Conservation (phyloP, 2,797 vertebrate genomes). For the Microctenopoma lineatum region DNA sequence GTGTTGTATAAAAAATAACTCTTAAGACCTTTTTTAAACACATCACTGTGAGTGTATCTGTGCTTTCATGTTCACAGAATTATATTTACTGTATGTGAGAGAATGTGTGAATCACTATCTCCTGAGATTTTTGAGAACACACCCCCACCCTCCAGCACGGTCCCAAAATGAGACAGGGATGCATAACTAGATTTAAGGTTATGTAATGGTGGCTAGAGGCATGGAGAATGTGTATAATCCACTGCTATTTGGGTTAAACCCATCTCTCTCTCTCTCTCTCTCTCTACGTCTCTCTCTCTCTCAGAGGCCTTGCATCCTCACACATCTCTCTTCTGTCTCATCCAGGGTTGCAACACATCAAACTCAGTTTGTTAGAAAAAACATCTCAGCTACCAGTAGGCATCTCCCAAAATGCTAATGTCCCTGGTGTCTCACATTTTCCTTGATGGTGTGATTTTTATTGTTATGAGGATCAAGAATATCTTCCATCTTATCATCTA, state of each 20-base stretch:
- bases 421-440: slow-evolving; percentile 36
- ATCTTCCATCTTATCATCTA: slow-evolving; percentile 29
- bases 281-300: slow-evolving; percentile 48
- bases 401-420: slow-evolving; percentile 9
- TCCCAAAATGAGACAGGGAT: slow-evolving; percentile 74
- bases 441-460: slow-evolving; percentile 36
- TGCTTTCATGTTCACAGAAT: slow-evolving; percentile 28
- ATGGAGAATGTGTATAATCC: slow-evolving; percentile 79
- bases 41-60: slow-evolving; percentile 14
- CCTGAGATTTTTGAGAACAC: slow-evolving; percentile 54
- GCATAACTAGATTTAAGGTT: slow-evolving; percentile 83
- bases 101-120: slow-evolving; percentile 44
- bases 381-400: slow-evolving; percentile 47
- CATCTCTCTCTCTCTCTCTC: slow-evolving; percentile 54
- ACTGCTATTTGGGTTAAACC: slow-evolving; percentile 82
- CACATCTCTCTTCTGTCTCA: slow-evolving; percentile 50
- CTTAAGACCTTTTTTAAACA: neutral
- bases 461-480: slow-evolving; percentile 34
- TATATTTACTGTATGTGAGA: slow-evolving; percentile 8
- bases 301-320: slow-evolving; percentile 53
- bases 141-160: slow-evolving; percentile 19
- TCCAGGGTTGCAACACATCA: slow-evolving; percentile 38
- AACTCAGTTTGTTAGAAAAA: slow-evolving; percentile 54
- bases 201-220: slow-evolving; percentile 79
- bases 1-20: neutral